Conservation (phyloP, 2,113 vertebrate species). For the Ictidomys tridecemlineatus region DNA sequence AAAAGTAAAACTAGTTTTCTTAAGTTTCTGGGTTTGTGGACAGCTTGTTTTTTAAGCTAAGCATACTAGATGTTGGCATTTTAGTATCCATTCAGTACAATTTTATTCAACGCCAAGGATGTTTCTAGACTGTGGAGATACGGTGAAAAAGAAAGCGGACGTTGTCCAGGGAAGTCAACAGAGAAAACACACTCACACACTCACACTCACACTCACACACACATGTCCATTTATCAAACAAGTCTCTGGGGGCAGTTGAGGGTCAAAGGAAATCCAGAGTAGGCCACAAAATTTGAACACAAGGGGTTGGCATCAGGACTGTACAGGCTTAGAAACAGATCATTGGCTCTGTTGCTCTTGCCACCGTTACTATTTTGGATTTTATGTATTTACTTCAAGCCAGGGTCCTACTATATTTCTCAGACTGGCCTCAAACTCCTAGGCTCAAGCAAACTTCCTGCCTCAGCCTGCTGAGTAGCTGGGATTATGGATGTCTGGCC, state of each 20-base stretch:
- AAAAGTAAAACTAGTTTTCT: not conserved
- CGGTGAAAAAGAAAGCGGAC: not conserved
- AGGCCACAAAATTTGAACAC: too few species aligned
- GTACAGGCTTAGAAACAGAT: too few species aligned
- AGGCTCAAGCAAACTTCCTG: too few species aligned
- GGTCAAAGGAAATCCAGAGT: not conserved
- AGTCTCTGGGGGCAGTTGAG: accelerated
- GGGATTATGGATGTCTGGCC: too few species aligned
- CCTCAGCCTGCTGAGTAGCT: too few species aligned
- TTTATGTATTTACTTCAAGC: not conserved
- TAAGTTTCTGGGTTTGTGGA: not conserved
- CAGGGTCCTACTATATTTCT: not conserved
- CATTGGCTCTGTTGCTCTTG: too few species aligned
- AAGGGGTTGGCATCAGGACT: too few species aligned
- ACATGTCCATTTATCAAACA: not conserved
- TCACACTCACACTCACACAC: too few species aligned
- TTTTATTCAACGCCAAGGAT: not conserved
- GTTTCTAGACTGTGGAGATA: too few species aligned
- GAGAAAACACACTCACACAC: too few species aligned
- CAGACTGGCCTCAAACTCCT: not conserved
- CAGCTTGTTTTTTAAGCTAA: not conserved
- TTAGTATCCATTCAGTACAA: not conserved
- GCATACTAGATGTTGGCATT: not conserved
- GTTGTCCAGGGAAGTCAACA: not conserved
- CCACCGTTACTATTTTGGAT: not conserved